Evolutionary conservation across 2,888 invertebrate species (phyloP).

Genomic region (Spisula solida): DNA sequence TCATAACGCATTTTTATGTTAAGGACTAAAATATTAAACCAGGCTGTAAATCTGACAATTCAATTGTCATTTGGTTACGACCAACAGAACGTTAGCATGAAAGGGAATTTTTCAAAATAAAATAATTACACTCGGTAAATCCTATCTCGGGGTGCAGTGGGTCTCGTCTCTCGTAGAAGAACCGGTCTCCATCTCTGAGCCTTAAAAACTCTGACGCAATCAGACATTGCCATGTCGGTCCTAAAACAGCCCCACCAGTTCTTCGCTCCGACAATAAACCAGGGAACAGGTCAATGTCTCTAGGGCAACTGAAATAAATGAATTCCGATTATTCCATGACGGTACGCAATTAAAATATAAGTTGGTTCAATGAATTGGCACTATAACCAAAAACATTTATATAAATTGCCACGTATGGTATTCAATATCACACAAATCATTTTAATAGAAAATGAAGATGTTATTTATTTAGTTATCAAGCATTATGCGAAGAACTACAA

Average conservation of each 20-base stretch:
- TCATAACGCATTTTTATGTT: too few species aligned
- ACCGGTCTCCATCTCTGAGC: constrained; percentile 94
- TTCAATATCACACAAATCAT: background rate
- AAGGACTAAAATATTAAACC: background rate
- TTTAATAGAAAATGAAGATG: too few species aligned
- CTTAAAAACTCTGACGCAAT: constrained; percentile 94
- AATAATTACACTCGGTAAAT: background rate
- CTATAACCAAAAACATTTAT: background rate
- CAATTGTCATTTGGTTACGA: background rate
- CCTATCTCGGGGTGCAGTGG: background rate
- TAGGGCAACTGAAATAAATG: constrained; percentile 89
- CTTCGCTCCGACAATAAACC: constrained; percentile 95
- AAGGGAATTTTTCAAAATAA: background rate
- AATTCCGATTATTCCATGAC: too few species aligned
- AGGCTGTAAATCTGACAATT: background rate
- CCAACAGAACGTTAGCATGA: background rate
- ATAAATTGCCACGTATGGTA: too few species aligned
- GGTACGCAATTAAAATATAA: background rate
- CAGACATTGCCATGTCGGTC: constrained; percentile 94
- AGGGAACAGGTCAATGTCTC: constrained; percentile 95
- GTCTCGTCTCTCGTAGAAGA: constrained; percentile 92
- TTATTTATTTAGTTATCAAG: too few species aligned
- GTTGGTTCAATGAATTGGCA: too few species aligned
- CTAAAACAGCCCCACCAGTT: constrained; percentile 92
- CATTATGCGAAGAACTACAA: too few species aligned